Evolutionary conservation across 2,113 vertebrate genomes (phyloP).

Genomic region (Indicator indicator): DNA sequence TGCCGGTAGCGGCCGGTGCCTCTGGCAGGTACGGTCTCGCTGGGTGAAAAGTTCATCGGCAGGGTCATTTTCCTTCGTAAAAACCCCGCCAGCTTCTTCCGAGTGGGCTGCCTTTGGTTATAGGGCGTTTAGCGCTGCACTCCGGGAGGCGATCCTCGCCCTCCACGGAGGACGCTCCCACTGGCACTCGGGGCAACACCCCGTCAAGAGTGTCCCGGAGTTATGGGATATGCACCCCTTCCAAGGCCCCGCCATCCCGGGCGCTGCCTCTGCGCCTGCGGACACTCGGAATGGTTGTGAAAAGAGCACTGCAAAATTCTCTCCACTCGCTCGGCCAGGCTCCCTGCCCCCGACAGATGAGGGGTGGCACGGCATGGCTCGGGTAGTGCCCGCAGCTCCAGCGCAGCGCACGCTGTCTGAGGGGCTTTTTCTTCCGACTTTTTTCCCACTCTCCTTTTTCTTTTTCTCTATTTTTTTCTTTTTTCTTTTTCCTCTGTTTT

Average conservation of each 20-base stretch:
- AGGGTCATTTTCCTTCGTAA: neutral
- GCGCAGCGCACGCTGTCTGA: neutral
- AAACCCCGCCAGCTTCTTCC: neutral
- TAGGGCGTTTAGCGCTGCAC: neutral
- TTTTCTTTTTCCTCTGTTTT: no score
- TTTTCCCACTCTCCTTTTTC: neutral
- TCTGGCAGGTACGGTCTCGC: neutral
- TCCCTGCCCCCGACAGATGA: neutral
- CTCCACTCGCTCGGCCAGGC: neutral
- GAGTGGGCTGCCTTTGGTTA: neutral
- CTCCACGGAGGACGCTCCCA: no score
- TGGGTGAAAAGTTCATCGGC: neutral
- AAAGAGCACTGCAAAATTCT: neutral
- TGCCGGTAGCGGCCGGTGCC: conserved; percentile 26
- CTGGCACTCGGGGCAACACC: neutral
- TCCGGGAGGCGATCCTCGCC: neutral
- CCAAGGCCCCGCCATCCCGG: neutral
- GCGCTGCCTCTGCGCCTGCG: neutral
- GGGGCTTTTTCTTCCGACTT: neutral
- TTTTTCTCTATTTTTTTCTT: neutral
- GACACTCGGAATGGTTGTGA: neutral
- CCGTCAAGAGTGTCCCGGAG: neutral
- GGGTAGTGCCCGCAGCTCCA: conserved; percentile 8
- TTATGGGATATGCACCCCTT: neutral
- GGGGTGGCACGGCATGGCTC: neutral